phyloP scores from a whole-genome alignment of 1,140 invertebrate genomes.

The Drosophila sp. region DNA sequence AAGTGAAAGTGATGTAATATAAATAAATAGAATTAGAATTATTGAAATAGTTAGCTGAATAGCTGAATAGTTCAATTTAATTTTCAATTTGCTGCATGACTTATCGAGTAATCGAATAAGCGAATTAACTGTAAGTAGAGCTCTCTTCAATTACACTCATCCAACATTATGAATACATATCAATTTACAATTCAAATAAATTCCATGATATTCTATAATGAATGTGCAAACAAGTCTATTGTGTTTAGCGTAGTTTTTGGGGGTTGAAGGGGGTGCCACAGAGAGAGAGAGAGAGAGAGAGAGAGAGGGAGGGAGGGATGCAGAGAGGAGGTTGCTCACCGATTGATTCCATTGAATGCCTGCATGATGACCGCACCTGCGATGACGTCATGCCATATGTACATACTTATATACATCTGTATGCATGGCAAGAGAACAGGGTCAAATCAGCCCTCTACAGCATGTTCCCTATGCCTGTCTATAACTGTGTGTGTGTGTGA shows the following conservation, averaged over 20 bases:
- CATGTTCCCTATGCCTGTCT: conserved; percentile 12
- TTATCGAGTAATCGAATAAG: conserved; percentile 7
- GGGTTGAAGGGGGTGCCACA: background rate
- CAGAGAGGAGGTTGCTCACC: background rate
- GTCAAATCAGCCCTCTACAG: conserved; percentile 22
- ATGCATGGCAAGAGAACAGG: conserved; percentile 21
- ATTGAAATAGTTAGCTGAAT: background rate
- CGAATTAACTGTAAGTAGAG: conserved; percentile 11
- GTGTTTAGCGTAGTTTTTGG: background rate
- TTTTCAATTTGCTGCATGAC: conserved; percentile 4
- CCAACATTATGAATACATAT: background rate
- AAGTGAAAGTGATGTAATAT: conserved; percentile 11
- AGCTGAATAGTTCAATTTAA: background rate
- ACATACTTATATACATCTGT: too few relatives aligned
- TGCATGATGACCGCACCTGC: conserved; percentile 56
- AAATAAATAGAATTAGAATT: conserved; percentile 10
- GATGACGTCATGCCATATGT: conserved; percentile 46
- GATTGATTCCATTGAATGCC: conserved; percentile 45
- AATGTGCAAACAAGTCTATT: conserved; percentile 8
- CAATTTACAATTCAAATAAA: conserved; percentile 15
- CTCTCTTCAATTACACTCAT: background rate
- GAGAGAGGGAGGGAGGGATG: background rate
- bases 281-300: background rate
- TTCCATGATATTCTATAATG: conserved; percentile 17
- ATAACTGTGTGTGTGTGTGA: background rate